Percentiles rank a stretch among this genome's conserved stretches.
These are phyloP conservation scores for Ophion obscuratus DNA, from an alignment of 2,888 invertebrate species.

Conservation along the genomic window DNA sequence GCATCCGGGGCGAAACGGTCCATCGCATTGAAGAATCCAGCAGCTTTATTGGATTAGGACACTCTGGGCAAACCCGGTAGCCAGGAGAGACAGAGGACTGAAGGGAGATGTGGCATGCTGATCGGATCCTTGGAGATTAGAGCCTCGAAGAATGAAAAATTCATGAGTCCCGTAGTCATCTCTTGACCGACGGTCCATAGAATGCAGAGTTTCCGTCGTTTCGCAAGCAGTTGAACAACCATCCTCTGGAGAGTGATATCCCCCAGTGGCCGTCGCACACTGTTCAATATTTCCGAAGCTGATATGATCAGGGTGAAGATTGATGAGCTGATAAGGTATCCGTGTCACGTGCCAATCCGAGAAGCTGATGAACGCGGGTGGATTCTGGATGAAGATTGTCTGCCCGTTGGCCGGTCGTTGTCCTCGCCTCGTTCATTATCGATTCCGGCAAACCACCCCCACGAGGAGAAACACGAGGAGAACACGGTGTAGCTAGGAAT, in stretches of 20 bases:
- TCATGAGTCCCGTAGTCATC: too few relatives aligned
- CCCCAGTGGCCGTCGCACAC: neutral
- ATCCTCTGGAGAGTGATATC: neutral
- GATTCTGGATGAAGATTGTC: conserved; percentile 5
- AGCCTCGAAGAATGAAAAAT: too few relatives aligned
- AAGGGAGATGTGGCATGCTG: neutral
- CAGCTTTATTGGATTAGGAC: neutral
- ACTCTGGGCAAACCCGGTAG: neutral
- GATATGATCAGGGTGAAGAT: neutral
- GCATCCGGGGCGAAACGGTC: neutral
- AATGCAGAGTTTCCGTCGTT: neutral
- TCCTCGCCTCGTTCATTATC: conserved; percentile 10
- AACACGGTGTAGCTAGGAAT: conserved; percentile 1
- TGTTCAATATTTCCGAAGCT: neutral
- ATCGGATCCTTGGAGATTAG: neutral
- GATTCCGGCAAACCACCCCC: conserved; percentile 7
- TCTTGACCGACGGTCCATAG: conserved; percentile 4
- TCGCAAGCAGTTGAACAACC: neutral
- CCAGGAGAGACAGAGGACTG: neutral
- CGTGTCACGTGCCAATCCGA: neutral
- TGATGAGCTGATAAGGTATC: neutral
- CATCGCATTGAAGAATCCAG: neutral
- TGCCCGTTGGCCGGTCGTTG: conserved; percentile 3
- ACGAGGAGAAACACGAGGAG: neutral
- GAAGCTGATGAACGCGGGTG: neutral